Conservation (phyloP, 2,113 vertebrate genomes). For the Lepus americanus region DNA sequence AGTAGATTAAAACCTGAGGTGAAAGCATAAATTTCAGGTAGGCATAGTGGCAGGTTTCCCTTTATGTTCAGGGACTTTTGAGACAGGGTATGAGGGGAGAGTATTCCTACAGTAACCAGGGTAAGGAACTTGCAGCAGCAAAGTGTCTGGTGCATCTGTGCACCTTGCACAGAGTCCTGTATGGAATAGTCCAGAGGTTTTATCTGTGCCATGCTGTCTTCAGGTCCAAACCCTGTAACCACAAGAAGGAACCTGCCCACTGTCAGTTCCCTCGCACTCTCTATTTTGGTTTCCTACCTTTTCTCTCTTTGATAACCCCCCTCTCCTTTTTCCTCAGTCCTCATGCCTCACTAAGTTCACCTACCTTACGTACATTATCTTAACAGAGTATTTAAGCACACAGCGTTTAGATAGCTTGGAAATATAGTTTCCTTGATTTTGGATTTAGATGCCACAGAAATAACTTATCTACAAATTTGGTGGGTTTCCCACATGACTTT, state of each 20-base stretch:
- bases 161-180: background rate
- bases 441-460: constrained; percentile 15
- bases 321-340: background rate
- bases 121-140: background rate
- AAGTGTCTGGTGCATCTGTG: background rate
- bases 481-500: background rate
- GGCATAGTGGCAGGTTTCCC: background rate
- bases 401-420: constrained; percentile 30
- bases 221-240: background rate
- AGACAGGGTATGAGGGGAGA: background rate
- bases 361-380: background rate
- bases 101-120: background rate
- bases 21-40: background rate
- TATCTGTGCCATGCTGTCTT: background rate
- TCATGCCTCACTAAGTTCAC: background rate
- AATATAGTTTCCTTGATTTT: constrained; percentile 15
- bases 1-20: background rate
- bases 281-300: background rate
- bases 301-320: background rate
- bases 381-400: constrained; percentile 21
- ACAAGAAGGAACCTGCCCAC: background rate
- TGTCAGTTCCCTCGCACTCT: background rate
- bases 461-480: background rate
- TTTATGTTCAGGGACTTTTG: background rate
- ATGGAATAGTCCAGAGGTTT: background rate